These are phyloP conservation scores for Amiota communis DNA, from an alignment of 2,888 invertebrate species.

Conservation along the genomic window DNA sequence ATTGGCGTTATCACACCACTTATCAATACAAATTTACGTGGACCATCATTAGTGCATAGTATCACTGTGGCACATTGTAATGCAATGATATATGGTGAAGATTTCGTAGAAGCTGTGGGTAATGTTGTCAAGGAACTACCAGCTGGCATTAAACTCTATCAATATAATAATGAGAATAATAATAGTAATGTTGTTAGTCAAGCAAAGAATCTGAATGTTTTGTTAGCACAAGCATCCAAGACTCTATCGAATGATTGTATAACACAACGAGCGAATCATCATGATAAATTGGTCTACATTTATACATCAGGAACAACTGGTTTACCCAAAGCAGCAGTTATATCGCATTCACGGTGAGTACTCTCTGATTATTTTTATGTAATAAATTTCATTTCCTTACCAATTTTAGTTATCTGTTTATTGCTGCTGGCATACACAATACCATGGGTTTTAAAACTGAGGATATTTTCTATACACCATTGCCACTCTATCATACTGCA, in stretches of 20 bases:
- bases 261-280: slow-evolving; percentile 75
- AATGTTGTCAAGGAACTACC: slow-evolving; percentile 81
- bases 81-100: slow-evolving; percentile 84
- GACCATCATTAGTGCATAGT: slow-evolving; percentile 88
- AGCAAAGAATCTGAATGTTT: slow-evolving; percentile 65
- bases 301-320: slow-evolving; percentile 99
- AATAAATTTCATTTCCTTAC: not conserved
- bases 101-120: slow-evolving; percentile 75
- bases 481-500: slow-evolving; percentile 96
- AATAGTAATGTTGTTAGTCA: slow-evolving; percentile 50
- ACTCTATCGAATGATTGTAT: slow-evolving; percentile 27
- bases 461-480: slow-evolving; percentile 90
- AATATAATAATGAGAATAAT: slow-evolving; percentile 70
- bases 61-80: slow-evolving; percentile 88
- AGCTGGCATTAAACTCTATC: slow-evolving; percentile 79
- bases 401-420: slow-evolving; percentile 81
- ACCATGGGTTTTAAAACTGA: slow-evolving; percentile 78
- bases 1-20: slow-evolving; percentile 87
- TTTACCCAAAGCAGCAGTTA: slow-evolving; percentile 96
- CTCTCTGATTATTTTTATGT: not conserved
- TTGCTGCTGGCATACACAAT: slow-evolving; percentile 82
- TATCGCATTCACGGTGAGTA: slow-evolving; percentile 88
- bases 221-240: not conserved
- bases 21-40: slow-evolving; percentile 92
- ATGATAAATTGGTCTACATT: slow-evolving; percentile 90